These are phyloP conservation scores for Donacobius atricapilla DNA, from an alignment of 2,113 vertebrate genomes.

Conservation along the genomic window DNA sequence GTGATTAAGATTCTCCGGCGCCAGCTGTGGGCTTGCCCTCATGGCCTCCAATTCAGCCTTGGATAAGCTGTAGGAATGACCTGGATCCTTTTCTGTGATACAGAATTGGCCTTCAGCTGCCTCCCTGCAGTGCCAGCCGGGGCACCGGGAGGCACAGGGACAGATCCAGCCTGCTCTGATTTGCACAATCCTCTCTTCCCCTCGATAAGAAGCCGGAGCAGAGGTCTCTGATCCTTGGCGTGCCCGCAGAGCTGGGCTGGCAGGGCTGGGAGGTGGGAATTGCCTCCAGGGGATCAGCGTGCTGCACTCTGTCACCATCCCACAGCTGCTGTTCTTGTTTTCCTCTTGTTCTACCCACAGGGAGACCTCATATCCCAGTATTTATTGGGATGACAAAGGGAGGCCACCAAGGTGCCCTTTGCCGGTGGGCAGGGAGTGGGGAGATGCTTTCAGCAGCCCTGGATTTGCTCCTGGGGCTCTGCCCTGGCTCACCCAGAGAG, in stretches of 20 bases:
- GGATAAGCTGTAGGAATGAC: background rate
- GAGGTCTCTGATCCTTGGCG: accelerated
- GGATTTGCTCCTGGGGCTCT: background rate
- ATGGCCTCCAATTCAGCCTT: background rate
- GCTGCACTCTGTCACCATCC: accelerated
- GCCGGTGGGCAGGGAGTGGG: background rate
- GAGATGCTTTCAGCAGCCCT: background rate
- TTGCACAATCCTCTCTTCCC: background rate
- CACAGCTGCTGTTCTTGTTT: background rate
- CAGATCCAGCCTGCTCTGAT: accelerated
- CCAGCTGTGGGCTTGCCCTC: accelerated
- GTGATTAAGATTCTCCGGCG: background rate
- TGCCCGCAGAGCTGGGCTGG: background rate
- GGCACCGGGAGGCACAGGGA: background rate
- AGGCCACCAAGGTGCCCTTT: accelerated
- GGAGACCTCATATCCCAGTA: accelerated
- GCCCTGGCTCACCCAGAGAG: too few relatives aligned
- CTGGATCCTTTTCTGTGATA: background rate
- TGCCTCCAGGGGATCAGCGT: background rate
- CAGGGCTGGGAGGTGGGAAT: background rate
- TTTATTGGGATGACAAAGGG: background rate
- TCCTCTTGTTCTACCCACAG: background rate
- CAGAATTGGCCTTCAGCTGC: background rate
- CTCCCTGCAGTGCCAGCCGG: background rate
- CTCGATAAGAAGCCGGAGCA: background rate